Evolutionary conservation across 2,888 invertebrate species (phyloP).

Genomic region (Watsonalla cultraria): DNA sequence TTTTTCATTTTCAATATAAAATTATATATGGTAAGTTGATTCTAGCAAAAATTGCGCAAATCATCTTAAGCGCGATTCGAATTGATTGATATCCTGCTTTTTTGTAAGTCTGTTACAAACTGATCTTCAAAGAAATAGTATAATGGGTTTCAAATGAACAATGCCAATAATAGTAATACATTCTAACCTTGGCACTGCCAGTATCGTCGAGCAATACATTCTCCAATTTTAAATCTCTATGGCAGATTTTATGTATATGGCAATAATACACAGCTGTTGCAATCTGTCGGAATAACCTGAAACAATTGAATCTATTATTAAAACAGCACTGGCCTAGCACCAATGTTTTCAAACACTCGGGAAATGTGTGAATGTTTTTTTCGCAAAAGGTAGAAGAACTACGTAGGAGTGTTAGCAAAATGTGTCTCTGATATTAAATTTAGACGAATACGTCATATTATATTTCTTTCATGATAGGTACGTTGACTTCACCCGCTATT

Average conservation of each 20-base stretch:
- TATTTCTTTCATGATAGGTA: too few species aligned
- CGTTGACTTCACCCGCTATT: too few species aligned
- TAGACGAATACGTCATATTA: background rate
- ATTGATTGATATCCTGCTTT: too few species aligned
- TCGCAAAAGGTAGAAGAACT: background rate
- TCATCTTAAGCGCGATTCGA: too few species aligned
- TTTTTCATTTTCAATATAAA: too few species aligned
- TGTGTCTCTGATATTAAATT: background rate
- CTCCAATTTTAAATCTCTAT: slow-evolving; percentile 96
- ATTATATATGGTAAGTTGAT: too few species aligned
- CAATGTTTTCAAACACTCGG: slow-evolving; percentile 3
- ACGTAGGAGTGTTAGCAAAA: background rate
- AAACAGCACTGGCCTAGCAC: background rate
- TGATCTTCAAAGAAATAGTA: too few species aligned
- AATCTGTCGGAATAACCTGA: slow-evolving; percentile 95
- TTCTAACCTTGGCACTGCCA: slow-evolving; percentile 93
- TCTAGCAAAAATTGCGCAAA: too few species aligned
- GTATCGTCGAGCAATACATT: slow-evolving; percentile 95
- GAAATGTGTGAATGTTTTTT: slow-evolving; percentile 8
- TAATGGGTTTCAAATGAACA: background rate
- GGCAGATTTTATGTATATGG: slow-evolving; percentile 98
- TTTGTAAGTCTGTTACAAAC: too few species aligned
- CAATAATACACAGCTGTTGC: slow-evolving; percentile 98
- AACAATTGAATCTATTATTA: slow-evolving; percentile 17
- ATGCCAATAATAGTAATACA: slow-evolving; percentile 7